A percentile compares a stretch with the other conserved stretches of the same genome.
These are phyloP conservation scores for Stylophora pistillata DNA, from an alignment of 64 coral and sea anemone species.

Conservation along the genomic window DNA sequence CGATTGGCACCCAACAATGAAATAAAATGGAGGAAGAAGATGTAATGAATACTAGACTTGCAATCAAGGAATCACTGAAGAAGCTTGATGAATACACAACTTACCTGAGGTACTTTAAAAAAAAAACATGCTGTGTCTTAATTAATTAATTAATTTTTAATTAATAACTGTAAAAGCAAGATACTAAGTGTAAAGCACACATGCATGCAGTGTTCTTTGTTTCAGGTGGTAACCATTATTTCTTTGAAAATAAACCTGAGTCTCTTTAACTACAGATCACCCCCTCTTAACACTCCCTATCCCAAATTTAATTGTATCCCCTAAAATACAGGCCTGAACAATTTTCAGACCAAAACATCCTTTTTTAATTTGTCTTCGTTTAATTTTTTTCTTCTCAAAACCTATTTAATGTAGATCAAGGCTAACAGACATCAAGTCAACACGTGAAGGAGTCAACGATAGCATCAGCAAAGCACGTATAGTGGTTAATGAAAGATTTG, in stretches of 20 bases:
- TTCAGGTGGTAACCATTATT: no score
- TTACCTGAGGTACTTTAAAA: constrained; percentile 63
- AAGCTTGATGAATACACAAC: constrained; percentile 76
- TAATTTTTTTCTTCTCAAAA: neutral
- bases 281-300: no score
- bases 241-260: no score
- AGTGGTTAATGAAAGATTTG: constrained; percentile 78
- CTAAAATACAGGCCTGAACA: no score
- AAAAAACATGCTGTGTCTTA: no score
- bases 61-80: constrained; percentile 83
- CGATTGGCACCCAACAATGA: neutral
- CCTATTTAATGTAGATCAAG: constrained; percentile 55
- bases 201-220: no score
- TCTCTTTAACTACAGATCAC: no score
- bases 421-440: constrained; percentile 71
- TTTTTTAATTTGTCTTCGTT: neutral
- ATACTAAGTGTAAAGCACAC: no score
- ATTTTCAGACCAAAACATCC: neutral
- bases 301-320: no score
- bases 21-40: constrained; percentile 79
- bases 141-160: no score
- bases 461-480: constrained; percentile 67
- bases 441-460: constrained; percentile 74
- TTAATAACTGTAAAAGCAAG: no score
- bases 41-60: constrained; percentile 72